phyloP scores from a whole-genome alignment of 2,797 vertebrate genomes.

The Mycteria americana region DNA sequence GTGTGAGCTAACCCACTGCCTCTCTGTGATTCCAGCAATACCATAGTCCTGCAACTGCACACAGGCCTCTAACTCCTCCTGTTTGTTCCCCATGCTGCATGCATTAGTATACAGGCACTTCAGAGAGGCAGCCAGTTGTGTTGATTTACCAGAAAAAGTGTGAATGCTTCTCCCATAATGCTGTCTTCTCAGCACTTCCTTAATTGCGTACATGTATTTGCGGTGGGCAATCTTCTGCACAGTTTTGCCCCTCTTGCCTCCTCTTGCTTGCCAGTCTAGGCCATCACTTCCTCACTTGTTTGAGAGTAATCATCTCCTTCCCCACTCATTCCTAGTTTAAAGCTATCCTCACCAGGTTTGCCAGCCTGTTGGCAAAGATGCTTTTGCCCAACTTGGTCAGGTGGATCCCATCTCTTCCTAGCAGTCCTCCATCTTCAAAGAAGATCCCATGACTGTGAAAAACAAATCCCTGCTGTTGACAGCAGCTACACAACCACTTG shows the following conservation, averaged over 20 bases:
- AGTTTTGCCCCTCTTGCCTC: neutral
- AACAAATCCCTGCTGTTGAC: neutral
- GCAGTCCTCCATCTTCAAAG: neutral
- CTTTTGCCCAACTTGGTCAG: neutral
- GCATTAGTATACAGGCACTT: neutral
- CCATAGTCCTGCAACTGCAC: neutral
- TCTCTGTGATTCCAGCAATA: neutral
- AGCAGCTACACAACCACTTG: neutral
- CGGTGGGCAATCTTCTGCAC: neutral
- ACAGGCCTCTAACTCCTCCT: neutral
- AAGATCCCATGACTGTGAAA: neutral
- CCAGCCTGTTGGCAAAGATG: neutral
- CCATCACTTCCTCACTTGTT: neutral
- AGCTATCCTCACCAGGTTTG: neutral
- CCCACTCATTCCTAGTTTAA: neutral
- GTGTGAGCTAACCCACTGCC: neutral
- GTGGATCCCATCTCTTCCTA: neutral
- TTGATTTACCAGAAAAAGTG: neutral
- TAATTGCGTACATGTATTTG: neutral
- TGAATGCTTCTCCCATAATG: neutral
- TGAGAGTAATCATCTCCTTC: neutral
- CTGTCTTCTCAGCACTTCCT: neutral
- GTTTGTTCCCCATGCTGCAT: neutral
- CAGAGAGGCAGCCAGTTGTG: neutral
- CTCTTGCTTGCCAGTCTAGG: neutral